Conservation (phyloP, 2,888 invertebrate species). For the Sympetrum striolatum region DNA sequence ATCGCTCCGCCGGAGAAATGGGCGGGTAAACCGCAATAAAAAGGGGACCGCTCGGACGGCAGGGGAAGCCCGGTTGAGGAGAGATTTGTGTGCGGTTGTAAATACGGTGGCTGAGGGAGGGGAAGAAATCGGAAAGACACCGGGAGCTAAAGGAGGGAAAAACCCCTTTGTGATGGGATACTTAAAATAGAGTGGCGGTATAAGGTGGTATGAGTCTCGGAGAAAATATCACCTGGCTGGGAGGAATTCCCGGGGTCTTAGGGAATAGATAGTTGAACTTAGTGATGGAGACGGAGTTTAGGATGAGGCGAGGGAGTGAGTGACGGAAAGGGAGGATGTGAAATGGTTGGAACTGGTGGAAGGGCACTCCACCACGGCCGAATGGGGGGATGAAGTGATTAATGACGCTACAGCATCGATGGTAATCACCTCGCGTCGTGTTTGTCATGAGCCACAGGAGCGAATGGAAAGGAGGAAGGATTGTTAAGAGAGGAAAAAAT, state of each 20-base stretch:
- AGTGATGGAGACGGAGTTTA: not conserved
- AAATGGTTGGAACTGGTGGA: not conserved
- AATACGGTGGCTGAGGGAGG: not conserved
- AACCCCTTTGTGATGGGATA: not conserved
- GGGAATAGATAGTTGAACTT: not conserved
- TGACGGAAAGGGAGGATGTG: not conserved
- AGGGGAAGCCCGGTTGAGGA: not conserved
- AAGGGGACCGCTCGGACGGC: not conserved
- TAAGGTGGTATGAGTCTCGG: not conserved
- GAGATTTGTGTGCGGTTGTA: not conserved
- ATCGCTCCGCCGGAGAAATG: not conserved
- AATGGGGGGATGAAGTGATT: slow-evolving; percentile 8
- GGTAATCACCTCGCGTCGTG: slow-evolving; percentile 35
- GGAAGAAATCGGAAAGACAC: not conserved
- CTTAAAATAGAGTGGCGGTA: not conserved
- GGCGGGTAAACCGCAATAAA: slow-evolving; percentile 27
- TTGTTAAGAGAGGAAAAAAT: not conserved
- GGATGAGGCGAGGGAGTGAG: not conserved
- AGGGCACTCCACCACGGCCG: not conserved
- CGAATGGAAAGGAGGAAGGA: not conserved
- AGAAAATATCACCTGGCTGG: not conserved
- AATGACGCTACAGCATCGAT: slow-evolving; percentile 39
- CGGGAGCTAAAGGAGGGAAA: not conserved
- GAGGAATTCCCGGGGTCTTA: not conserved
- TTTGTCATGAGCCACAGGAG: slow-evolving; percentile 28